These are phyloP conservation scores for Rutpela maculata DNA, from an alignment of 2,888 invertebrate genomes.

Conservation along the genomic window DNA sequence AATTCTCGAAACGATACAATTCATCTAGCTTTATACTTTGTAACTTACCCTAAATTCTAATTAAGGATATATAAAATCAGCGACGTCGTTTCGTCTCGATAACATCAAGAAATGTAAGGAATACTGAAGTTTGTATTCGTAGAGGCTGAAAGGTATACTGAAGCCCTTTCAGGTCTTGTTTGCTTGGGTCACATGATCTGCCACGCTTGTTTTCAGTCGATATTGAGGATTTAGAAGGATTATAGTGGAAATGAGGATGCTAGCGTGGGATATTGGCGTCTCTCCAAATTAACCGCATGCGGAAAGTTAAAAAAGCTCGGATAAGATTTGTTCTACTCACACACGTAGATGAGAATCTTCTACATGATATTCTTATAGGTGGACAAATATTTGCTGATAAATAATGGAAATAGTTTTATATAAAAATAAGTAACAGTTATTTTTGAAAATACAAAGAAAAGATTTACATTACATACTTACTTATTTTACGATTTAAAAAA, in stretches of 20 bases:
- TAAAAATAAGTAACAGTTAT: too few species aligned
- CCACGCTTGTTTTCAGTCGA: conserved; percentile 51
- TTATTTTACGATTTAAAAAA: too few species aligned
- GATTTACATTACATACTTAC: too few species aligned
- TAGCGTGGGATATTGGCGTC: conserved; percentile 34
- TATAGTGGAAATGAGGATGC: conserved; percentile 43
- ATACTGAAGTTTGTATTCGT: conserved; percentile 33
- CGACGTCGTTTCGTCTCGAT: neutral
- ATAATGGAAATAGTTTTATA: neutral
- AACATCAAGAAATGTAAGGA: conserved; percentile 16
- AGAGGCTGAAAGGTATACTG: conserved; percentile 35
- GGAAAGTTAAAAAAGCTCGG: conserved; percentile 14
- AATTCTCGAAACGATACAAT: neutral
- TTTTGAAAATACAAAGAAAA: too few species aligned
- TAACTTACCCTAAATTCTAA: conserved; percentile 11
- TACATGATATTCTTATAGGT: neutral
- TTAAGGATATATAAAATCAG: neutral
- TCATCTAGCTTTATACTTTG: conserved; percentile 15
- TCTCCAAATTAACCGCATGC: conserved; percentile 32
- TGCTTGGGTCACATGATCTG: conserved; percentile 48
- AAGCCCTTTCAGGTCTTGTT: conserved; percentile 44
- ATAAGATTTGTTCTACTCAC: conserved; percentile 3
- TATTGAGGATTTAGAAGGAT: conserved; percentile 47
- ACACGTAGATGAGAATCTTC: neutral
- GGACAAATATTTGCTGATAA: neutral